Evolutionary conservation across 2,888 invertebrate species (phyloP).

Genomic region (Tuberolachnus salignus): DNA sequence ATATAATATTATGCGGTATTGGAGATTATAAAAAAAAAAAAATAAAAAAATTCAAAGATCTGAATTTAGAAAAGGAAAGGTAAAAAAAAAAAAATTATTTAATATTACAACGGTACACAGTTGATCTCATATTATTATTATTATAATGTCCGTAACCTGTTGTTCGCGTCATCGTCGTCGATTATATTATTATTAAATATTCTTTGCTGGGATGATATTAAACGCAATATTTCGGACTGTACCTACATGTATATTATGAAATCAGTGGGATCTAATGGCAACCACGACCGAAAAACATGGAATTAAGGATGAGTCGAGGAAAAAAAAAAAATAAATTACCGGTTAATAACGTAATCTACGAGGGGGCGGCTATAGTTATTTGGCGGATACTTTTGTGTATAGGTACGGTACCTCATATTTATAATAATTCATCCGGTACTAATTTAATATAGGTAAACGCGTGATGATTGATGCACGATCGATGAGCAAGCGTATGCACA

Average conservation of each 20-base stretch:
- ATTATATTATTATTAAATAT: background rate
- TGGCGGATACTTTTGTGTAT: no score
- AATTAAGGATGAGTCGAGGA: background rate
- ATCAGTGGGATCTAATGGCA: background rate
- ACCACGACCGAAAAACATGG: background rate
- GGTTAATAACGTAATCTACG: constrained; percentile 12
- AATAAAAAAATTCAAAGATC: constrained; percentile 1
- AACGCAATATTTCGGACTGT: background rate
- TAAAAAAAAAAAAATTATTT: no score
- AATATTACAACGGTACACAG: no score
- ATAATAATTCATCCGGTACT: background rate
- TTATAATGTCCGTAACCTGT: constrained; percentile 1
- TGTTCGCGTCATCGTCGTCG: no score
- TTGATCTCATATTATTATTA: no score
- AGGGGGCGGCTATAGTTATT: background rate
- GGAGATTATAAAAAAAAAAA: background rate
- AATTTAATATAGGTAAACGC: constrained; percentile 11
- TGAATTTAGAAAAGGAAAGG: constrained; percentile 15
- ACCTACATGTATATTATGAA: background rate
- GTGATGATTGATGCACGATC: background rate
- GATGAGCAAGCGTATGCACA: background rate
- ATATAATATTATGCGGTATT: background rate
- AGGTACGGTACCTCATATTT: no score
- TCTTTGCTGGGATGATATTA: no score
- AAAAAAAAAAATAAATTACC: constrained; percentile 28